Percentiles rank a stretch among this genome's conserved stretches.
Conservation (phyloP, 1,140 invertebrate genomes). For the Meloidogyne chitwoodi region DNA sequence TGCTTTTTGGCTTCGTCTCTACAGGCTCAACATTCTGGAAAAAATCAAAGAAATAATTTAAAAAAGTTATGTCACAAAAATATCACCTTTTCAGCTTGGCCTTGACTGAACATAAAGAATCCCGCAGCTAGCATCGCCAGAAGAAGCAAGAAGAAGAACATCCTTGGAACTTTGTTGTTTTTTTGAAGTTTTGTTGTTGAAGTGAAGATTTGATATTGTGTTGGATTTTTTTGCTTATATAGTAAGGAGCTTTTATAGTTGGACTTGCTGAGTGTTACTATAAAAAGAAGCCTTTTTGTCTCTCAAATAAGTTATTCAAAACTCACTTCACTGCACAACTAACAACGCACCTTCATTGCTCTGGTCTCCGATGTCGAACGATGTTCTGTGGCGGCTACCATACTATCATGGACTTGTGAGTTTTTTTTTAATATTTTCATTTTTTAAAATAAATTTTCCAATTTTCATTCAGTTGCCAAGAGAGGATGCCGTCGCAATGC, state of each 20-base stretch:
- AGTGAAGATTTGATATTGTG: not conserved
- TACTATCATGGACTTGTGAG: no score
- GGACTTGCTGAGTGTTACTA: no score
- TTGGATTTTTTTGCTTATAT: no score
- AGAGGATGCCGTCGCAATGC: constrained; percentile 24
- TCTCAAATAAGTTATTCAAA: no score
- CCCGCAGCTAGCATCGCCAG: not conserved
- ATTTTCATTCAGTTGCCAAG: constrained; percentile 26
- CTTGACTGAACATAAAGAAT: not conserved
- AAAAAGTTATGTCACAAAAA: not conserved
- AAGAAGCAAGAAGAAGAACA: not conserved
- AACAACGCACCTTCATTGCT: no score
- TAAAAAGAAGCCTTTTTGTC: no score
- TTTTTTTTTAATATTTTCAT: not conserved
- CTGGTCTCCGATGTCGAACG: not conserved
- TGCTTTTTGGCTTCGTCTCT: not conserved
- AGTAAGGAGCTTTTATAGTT: no score
- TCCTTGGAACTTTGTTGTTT: not conserved
- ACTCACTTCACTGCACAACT: no score
- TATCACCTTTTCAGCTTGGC: not conserved
- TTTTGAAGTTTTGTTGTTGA: not conserved
- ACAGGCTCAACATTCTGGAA: not conserved
- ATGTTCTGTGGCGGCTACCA: not conserved
- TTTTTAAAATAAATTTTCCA: not conserved
- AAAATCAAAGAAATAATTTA: not conserved